Evolutionary conservation across 2,888 invertebrate genomes (phyloP).

Genomic region (Cheilosia vernalis): DNA sequence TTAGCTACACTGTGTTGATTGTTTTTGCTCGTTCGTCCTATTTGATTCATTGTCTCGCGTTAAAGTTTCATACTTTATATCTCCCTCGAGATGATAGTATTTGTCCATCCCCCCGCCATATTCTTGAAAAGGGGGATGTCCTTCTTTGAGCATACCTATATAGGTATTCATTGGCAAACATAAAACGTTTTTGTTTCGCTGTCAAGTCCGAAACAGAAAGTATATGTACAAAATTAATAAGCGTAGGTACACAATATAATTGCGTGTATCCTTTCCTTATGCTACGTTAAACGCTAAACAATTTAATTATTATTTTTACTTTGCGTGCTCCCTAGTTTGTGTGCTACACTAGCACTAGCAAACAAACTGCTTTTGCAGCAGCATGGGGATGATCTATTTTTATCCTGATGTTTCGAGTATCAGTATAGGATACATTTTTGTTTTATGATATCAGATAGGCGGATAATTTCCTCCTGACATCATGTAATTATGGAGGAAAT

Average conservation of each 20-base stretch:
- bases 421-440: constrained; percentile 61
- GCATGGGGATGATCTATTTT: not conserved
- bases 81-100: constrained; percentile 64
- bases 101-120: not conserved
- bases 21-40: constrained; percentile 61
- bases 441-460: constrained; percentile 74
- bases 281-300: constrained; percentile 4
- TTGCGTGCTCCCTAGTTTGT: not conserved
- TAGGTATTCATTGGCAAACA: constrained; percentile 31
- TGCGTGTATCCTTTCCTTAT: not conserved
- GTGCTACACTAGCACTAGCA: not conserved
- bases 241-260: constrained; percentile 43
- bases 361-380: not conserved
- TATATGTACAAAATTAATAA: constrained; percentile 61
- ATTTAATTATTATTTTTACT: constrained; percentile 15
- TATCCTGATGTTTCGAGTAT: constrained; percentile 36
- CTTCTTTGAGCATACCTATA: constrained; percentile 1
- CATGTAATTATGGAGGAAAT: constrained; percentile 64
- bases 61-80: constrained; percentile 73
- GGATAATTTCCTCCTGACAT: constrained; percentile 71
- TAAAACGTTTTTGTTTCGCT: not conserved
- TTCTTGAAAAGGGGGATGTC: constrained; percentile 24
- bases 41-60: constrained; percentile 72
- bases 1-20: constrained; percentile 45
- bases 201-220: constrained; percentile 12